Base-by-base conservation (phyloP, 2,113 vertebrate genomes). In the Colossoma macropomum region DNA sequence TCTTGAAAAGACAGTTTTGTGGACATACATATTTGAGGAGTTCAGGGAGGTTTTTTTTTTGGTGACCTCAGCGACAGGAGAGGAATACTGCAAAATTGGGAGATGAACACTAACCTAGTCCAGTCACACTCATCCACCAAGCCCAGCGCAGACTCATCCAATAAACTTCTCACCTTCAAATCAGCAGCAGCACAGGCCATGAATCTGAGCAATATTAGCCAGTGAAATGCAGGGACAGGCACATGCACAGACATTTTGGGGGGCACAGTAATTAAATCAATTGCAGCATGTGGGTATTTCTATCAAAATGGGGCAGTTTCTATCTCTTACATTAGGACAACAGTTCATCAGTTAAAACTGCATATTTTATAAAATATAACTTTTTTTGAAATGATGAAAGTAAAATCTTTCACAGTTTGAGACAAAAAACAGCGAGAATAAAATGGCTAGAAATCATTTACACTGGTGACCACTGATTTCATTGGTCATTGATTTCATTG, bases 141-240 rank as follows among this genome's bases (percentile, higher is more conserved):
- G 62, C 27, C 23, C 28, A 75, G 6, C 1, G 50, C 23, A 21
- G 27, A 6, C 48, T 30, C 50, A 32, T 32, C 68, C n/a, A 27
- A 25, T n/a, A 74, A 52, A 28, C n/a, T 48, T 75, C 70, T 48
- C 23, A 45, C 19, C 3, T 62, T 38, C 27, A 81, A 62, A 75
- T 86, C 75, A 75, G 75, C 69, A 75, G 63, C 62, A 79, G 30
- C 62, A 48, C 12, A 21, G 38, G 32, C 69, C 79, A 30, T 65
- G 41, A 56, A 79, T 68, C 70, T 79, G 41, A 79, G 80, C 59
- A 32, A 63, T 45, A 86, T 86, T 62, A 86, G 62, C 52, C 77
- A 79, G 65, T 60, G 50, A 82, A 75, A 82, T 75, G 50, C 72
- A 75, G 54, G 54, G 45, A 68, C 54, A 56, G 52, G 52, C 15